Percentiles rank a stretch among this genome's conserved stretches.
Evolutionary conservation across 2,113 vertebrate species (phyloP).

Genomic region (Archocentrus centrarchus): DNA sequence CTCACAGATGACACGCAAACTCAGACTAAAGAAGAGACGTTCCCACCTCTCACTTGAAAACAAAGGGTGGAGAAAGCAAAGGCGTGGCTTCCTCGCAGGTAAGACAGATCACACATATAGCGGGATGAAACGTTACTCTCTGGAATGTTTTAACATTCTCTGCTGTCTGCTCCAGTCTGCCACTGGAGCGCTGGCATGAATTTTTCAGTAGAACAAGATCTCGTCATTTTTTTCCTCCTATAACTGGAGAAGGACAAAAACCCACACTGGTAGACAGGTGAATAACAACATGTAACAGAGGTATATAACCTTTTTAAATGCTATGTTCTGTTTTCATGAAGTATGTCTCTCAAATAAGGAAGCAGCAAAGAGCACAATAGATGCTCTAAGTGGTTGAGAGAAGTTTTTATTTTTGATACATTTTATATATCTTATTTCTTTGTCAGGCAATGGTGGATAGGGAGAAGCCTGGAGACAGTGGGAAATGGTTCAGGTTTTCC

Average conservation of each 20-base stretch:
- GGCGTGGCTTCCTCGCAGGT: constrained; percentile 43
- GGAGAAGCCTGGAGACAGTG: neutral
- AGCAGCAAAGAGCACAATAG: neutral
- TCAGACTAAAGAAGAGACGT: neutral
- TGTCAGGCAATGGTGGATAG: neutral
- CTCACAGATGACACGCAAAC: neutral
- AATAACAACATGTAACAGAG: neutral
- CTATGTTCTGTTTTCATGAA: neutral
- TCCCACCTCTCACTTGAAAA: neutral
- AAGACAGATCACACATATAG: neutral
- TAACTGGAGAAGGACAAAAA: neutral
- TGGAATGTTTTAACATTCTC: neutral
- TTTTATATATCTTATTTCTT: neutral
- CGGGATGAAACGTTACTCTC: no score
- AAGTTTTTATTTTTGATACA: neutral
- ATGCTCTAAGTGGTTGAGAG: neutral
- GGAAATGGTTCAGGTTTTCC: neutral
- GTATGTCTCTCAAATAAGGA: neutral
- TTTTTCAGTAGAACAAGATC: neutral
- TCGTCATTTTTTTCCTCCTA: neutral
- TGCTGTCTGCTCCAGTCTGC: neutral
- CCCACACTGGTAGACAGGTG: neutral
- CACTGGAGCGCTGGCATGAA: neutral
- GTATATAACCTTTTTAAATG: neutral
- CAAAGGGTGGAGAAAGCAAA: neutral